A percentile compares a stretch with the other conserved stretches of the same genome.
phyloP scores from a whole-genome alignment of 2,113 vertebrate species.

The Alectura lathami region DNA sequence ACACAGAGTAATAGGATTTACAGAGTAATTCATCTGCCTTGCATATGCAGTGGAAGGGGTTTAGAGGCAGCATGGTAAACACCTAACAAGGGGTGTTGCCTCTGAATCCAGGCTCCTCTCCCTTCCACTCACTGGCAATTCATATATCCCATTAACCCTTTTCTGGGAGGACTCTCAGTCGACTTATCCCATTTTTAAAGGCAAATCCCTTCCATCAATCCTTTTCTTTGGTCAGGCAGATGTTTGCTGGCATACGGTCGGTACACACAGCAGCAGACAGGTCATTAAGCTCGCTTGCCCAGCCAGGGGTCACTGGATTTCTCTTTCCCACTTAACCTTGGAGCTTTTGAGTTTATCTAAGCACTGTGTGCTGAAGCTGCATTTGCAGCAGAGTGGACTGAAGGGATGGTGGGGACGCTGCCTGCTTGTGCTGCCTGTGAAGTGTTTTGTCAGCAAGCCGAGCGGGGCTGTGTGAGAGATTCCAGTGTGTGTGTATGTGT shows the following conservation, averaged over 20 bases:
- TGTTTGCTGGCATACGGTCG: constrained; percentile 20
- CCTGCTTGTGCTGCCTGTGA: background rate
- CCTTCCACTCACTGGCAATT: constrained; percentile 12
- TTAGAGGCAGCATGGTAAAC: constrained; percentile 71
- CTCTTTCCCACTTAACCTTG: constrained; percentile 71
- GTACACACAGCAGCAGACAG: constrained; percentile 24
- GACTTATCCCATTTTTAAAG: constrained; percentile 13
- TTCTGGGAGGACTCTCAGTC: background rate
- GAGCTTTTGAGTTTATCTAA: constrained; percentile 65
- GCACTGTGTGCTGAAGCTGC: constrained; percentile 32
- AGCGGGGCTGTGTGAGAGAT: background rate
- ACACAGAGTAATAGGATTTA: constrained; percentile 81
- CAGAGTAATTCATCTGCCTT: constrained; percentile 79
- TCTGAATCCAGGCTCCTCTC: constrained; percentile 19
- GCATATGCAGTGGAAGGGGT: constrained; percentile 62
- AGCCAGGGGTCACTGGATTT: constrained; percentile 66
- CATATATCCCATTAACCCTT: constrained; percentile 71
- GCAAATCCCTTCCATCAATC: constrained; percentile 7
- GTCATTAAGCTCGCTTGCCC: constrained; percentile 61
- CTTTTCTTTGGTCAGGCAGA: constrained; percentile 42
- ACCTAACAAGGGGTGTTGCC: constrained; percentile 64
- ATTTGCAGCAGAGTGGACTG: constrained; percentile 24
- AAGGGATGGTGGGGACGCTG: background rate
- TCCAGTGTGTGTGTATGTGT: background rate
- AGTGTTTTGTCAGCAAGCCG: background rate